phyloP scores from a whole-genome alignment of 2,113 vertebrate genomes.

The Clarias magur region DNA sequence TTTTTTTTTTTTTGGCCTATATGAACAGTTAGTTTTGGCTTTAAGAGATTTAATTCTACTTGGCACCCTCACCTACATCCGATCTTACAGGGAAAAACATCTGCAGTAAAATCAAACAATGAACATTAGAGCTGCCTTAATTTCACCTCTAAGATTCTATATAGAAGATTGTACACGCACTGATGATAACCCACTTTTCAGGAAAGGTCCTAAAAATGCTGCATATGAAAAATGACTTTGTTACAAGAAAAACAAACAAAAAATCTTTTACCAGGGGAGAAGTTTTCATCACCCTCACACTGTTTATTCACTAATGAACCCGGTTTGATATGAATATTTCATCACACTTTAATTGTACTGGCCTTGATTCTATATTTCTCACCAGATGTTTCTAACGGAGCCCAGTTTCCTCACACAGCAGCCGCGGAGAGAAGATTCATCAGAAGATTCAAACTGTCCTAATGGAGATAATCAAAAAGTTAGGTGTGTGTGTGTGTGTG shows the following conservation, averaged over 20 bases:
- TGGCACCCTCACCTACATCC: background rate
- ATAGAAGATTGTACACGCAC: background rate
- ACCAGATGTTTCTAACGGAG: conserved; percentile 25
- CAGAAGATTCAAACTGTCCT: conserved; percentile 20
- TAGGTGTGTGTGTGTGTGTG: conserved; percentile 12
- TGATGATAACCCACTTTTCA: background rate
- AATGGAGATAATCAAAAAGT: background rate
- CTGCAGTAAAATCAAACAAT: background rate
- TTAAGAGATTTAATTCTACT: background rate
- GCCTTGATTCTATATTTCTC: conserved; percentile 21
- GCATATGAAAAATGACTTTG: background rate
- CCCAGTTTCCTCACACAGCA: conserved; percentile 12
- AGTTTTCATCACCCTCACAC: background rate
- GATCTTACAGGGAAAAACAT: background rate
- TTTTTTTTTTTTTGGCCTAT: background rate
- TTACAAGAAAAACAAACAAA: background rate
- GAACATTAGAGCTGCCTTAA: background rate
- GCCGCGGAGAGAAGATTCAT: background rate
- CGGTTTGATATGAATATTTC: conserved; percentile 28
- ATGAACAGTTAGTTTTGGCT: background rate
- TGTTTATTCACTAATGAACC: conserved; percentile 36
- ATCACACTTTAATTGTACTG: conserved; percentile 35
- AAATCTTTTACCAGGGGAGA: background rate
- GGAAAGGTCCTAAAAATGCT: conserved; percentile 5
- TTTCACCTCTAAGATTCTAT: background rate